Evolutionary conservation across 2,888 invertebrate genomes (phyloP).

Genomic region (Dichetophora obliterata): DNA sequence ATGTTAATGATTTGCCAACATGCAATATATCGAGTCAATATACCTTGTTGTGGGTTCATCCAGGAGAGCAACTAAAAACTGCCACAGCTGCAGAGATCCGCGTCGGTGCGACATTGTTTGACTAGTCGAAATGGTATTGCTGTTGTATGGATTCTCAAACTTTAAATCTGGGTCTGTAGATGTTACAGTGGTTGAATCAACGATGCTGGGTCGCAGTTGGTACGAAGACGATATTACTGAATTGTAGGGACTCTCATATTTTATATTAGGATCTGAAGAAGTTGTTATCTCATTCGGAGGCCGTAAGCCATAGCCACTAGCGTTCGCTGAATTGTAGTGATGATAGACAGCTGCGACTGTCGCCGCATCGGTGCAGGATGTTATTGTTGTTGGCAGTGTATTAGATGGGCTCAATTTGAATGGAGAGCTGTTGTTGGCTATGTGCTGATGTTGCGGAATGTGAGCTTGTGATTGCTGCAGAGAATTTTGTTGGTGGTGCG

Average conservation of each 20-base stretch:
- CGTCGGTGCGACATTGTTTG: conserved; percentile 74
- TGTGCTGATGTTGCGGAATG: conserved; percentile 51
- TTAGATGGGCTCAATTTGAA: conserved; percentile 52
- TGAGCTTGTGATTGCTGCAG: conserved; percentile 44
- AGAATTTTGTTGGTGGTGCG: conserved; percentile 42
- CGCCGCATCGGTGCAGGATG: conserved; percentile 31
- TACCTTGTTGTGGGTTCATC: conserved; percentile 75
- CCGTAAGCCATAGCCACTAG: conserved; percentile 51
- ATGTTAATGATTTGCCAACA: conserved; percentile 10
- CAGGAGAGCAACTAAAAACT: conserved; percentile 88
- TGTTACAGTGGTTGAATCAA: conserved; percentile 65
- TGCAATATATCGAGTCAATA: conserved; percentile 29
- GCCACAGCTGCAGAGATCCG: conserved; percentile 93
- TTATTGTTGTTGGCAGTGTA: conserved; percentile 51
- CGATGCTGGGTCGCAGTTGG: conserved; percentile 60
- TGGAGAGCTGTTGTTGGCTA: conserved; percentile 46
- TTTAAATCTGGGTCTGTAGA: conserved; percentile 68
- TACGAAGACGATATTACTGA: conserved; percentile 66
- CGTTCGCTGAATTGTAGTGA: conserved; percentile 51
- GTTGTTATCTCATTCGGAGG: conserved; percentile 57
- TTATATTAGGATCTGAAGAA: conserved; percentile 58
- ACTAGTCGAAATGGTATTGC: conserved; percentile 61
- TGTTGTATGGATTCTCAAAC: conserved; percentile 65
- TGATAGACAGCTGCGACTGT: conserved; percentile 40
- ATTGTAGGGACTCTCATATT: conserved; percentile 67